Percentiles rank a stretch among this genome's conserved stretches.
Conservation (phyloP, 30 jellyfish, hydroid and myxozoan genomes). For the Rhopilema esculentum region DNA sequence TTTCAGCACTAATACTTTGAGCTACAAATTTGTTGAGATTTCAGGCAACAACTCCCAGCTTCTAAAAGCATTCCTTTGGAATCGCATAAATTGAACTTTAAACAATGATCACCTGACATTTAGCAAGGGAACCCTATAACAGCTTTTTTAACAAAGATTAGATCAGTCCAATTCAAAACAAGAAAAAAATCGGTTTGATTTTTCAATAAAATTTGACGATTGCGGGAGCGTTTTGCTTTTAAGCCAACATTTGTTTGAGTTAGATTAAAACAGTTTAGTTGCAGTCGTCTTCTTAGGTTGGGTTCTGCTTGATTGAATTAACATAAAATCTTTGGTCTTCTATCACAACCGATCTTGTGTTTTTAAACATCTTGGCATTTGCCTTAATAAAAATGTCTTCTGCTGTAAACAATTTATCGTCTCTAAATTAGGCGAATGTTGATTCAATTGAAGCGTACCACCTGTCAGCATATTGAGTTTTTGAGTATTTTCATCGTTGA, state of each 20-base stretch:
- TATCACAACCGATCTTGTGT: neutral
- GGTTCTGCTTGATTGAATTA: neutral
- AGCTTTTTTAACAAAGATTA: neutral
- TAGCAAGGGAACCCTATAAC: neutral
- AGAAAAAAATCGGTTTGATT: neutral
- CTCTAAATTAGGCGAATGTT: neutral
- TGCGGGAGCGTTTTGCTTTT: neutral
- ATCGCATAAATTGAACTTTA: too few relatives aligned
- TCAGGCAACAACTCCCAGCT: too few relatives aligned
- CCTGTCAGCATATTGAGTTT: neutral
- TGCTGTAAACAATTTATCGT: neutral
- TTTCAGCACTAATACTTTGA: too few relatives aligned
- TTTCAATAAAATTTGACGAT: neutral
- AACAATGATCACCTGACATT: neutral
- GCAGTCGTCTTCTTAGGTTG: neutral
- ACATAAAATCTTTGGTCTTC: neutral
- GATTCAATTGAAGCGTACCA: neutral
- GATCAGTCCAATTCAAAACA: neutral
- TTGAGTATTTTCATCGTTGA: neutral
- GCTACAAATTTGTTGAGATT: too few relatives aligned
- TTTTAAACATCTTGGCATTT: neutral
- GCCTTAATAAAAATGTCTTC: neutral
- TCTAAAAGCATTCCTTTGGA: too few relatives aligned
- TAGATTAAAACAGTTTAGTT: neutral
- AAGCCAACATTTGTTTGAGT: neutral